phyloP scores from a whole-genome alignment of 2,888 invertebrate species.

The Drosophila lutescens region DNA sequence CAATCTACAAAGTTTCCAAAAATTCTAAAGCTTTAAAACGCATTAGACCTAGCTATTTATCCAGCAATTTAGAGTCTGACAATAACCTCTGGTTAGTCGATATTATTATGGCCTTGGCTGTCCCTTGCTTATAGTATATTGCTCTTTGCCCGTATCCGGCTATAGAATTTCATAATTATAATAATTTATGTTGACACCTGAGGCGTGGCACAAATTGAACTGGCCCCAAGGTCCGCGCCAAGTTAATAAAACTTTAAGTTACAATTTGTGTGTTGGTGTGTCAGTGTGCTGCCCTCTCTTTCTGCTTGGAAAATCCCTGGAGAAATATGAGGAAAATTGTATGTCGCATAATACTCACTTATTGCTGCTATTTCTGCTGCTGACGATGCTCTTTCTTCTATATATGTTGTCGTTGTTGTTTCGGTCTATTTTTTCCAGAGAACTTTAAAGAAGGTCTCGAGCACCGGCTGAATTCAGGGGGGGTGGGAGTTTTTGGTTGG shows the following conservation, averaged over 20 bases:
- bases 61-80: neutral
- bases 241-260: slow-evolving; percentile 54
- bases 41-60: neutral
- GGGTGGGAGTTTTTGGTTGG: neutral
- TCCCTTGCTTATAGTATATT: slow-evolving; percentile 11
- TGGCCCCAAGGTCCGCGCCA: slow-evolving; percentile 43
- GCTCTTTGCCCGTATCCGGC: slow-evolving; percentile 22
- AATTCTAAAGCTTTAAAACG: too few species aligned
- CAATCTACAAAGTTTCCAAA: too few species aligned
- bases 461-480: slow-evolving; percentile 4
- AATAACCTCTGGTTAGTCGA: slow-evolving; percentile 9
- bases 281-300: neutral
- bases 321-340: slow-evolving; percentile 44
- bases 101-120: slow-evolving; percentile 20
- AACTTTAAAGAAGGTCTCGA: slow-evolving; percentile 31
- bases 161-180: slow-evolving; percentile 71
- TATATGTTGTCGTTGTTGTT: neutral
- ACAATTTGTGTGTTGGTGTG: slow-evolving; percentile 26
- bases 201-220: slow-evolving; percentile 61
- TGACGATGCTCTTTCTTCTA: slow-evolving; percentile 22
- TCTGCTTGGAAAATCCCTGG: slow-evolving; percentile 34
- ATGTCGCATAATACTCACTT: slow-evolving; percentile 48
- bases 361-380: slow-evolving; percentile 34
- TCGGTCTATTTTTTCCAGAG: slow-evolving; percentile 14
- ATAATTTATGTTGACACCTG: slow-evolving; percentile 77